phyloP scores from a whole-genome alignment of 1,140 invertebrate species.

The Drosophila nigrodunni region DNA sequence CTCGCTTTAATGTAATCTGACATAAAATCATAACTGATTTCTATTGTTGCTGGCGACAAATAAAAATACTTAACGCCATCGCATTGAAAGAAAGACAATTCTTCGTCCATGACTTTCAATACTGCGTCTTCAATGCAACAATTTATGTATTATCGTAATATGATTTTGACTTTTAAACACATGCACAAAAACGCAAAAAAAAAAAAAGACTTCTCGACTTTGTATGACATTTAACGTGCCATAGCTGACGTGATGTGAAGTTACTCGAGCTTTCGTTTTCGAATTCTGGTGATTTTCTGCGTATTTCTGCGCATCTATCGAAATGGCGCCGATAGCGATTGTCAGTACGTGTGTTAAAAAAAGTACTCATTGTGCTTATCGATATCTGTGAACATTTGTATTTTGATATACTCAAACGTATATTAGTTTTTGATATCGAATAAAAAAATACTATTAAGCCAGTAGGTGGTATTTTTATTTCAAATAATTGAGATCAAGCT shows the following conservation, averaged over 20 bases:
- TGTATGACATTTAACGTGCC: not conserved
- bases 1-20: conserved; percentile 11
- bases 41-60: not conserved
- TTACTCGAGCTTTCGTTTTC: not conserved
- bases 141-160: not conserved
- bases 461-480: no score
- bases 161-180: not conserved
- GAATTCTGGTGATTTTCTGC: not conserved
- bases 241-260: no score
- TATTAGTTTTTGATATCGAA: no score
- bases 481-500: no score
- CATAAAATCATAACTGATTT: conserved; percentile 10
- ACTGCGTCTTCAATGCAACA: not conserved
- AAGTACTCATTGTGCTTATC: not conserved
- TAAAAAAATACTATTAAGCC: no score
- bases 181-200: not conserved
- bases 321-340: conserved; percentile 21
- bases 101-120: not conserved
- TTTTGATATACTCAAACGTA: no score
- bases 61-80: conserved; percentile 29
- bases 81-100: conserved; percentile 1
- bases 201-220: not conserved
- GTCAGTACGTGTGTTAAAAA: not conserved
- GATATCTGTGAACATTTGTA: no score
- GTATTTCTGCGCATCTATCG: not conserved